Evolutionary conservation across 2,113 vertebrate genomes (phyloP), one percentile per base, ranked within the genome.

Genomic region (Dicentrarchus labrax): DNA sequence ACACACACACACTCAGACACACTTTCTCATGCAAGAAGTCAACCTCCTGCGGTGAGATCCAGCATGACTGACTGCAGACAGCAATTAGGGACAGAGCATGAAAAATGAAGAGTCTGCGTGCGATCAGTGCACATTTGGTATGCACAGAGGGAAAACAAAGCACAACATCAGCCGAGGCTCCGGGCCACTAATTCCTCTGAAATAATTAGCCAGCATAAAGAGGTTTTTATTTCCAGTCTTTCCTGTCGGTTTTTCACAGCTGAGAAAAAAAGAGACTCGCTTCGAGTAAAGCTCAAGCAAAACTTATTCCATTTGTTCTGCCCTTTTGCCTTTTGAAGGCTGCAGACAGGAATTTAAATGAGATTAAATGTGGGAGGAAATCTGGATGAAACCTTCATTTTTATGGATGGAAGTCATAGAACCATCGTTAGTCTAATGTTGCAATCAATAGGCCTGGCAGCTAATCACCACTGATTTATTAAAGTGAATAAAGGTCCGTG

Each of bases 81-180:
- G 84, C 90, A 91, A 91, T 92, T 94, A 91, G 80, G 71, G 83
- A 78, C 24, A 36, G 78, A 72, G 45, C 81, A 71, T 88, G 87
- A 87, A 80, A 83, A 86, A 88, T 91, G 12, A 83, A 91, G 80
- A 56, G 76, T 80, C 69, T 84, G 69, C 79, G 36, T 75, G 73
- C 78, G 72, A 90, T 87, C 79, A 71, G 77, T 68, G 79, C 90
- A 74, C 78, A 70, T 74, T 92, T 57, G 36, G 74, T 76, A 69
- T 36, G 60, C 73, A 43, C 57, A 30, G 43, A 69, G 65, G 50
- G 62, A 82, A 87, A 91, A 86, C 83, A 83, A 73, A 80, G 76
- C 45, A 54, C 59, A 66, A 57, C 75, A 77, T 81, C 73, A 73
- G 65, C 78, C 53, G 73, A 70, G 45, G 83, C 88, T 85, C 24